A percentile compares a stretch with the other conserved stretches of the same genome.
Conservation (phyloP, 2,113 vertebrate species). For the Puma concolor region DNA sequence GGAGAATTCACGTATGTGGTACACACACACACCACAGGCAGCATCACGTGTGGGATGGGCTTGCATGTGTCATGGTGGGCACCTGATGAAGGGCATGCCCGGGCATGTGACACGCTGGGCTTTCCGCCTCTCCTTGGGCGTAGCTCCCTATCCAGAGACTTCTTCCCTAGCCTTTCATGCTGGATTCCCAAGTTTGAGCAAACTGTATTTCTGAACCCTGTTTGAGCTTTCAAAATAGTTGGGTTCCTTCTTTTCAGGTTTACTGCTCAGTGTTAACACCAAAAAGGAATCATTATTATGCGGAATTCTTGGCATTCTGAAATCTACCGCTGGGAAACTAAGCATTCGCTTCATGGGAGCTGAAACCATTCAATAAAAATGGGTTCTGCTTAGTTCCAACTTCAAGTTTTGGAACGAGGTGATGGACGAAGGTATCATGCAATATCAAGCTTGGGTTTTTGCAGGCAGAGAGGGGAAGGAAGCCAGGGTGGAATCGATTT, state of each 20-base stretch:
- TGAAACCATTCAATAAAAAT: background rate
- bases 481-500: background rate
- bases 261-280: background rate
- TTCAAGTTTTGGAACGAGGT: background rate
- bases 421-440: background rate
- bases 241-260: background rate
- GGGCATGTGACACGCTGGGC: fast-evolving
- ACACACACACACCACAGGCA: background rate
- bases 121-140: background rate
- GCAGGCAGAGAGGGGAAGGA: background rate
- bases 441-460: background rate
- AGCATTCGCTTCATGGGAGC: background rate
- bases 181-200: background rate
- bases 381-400: background rate
- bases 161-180: background rate
- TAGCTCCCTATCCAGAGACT: background rate
- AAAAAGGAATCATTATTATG: background rate
- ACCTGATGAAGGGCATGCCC: fast-evolving
- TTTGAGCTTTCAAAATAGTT: background rate
- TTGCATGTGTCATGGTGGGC: background rate
- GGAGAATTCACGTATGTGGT: background rate
- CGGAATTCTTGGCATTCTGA: background rate
- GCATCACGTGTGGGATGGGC: background rate
- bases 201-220: background rate
- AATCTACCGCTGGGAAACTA: background rate